Percentiles rank a stretch among this genome's conserved stretches.
These are phyloP conservation scores for Dilophus febrilis DNA, from an alignment of 2,888 invertebrate genomes.

Conservation along the genomic window DNA sequence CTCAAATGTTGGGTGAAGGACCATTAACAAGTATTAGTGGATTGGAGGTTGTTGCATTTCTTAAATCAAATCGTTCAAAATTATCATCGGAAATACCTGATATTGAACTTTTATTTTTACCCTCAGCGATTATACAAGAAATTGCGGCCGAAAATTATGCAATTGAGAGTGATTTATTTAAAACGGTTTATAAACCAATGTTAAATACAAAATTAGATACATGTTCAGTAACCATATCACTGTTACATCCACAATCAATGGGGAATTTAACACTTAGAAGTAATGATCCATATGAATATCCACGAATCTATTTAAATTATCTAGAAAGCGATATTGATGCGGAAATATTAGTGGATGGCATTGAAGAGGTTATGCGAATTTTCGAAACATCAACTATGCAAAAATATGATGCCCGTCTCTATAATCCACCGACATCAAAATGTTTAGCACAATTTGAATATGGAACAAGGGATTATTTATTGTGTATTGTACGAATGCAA, in stretches of 20 bases:
- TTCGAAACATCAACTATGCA: slow-evolving; percentile 37
- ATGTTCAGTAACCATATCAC: slow-evolving; percentile 47
- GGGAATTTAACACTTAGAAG: slow-evolving; percentile 51
- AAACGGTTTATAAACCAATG: slow-evolving; percentile 37
- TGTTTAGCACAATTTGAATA: slow-evolving; percentile 32
- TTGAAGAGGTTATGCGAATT: slow-evolving; percentile 33
- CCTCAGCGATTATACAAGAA: slow-evolving; percentile 42
- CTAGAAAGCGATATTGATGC: slow-evolving; percentile 31
- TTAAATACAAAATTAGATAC: slow-evolving; percentile 34
- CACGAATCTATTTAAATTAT: slow-evolving; percentile 43
- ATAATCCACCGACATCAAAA: slow-evolving; percentile 34
- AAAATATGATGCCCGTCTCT: slow-evolving; percentile 34
- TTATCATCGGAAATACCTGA: slow-evolving; percentile 45
- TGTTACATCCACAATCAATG: slow-evolving; percentile 55
- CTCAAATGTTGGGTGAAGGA: slow-evolving; percentile 25
- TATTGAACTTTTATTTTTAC: slow-evolving; percentile 44
- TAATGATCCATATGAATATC: slow-evolving; percentile 39
- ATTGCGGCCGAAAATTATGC: slow-evolving; percentile 38
- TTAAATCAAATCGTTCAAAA: slow-evolving; percentile 36
- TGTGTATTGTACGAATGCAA: slow-evolving; percentile 41
- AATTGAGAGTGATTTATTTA: slow-evolving; percentile 37
- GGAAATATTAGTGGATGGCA: slow-evolving; percentile 37
- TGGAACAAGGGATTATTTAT: slow-evolving; percentile 56
- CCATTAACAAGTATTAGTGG: slow-evolving; percentile 39
- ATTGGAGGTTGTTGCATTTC: slow-evolving; percentile 47